Evolutionary conservation across 2,888 invertebrate species (phyloP).

Genomic region (Eupithecia exiguata): DNA sequence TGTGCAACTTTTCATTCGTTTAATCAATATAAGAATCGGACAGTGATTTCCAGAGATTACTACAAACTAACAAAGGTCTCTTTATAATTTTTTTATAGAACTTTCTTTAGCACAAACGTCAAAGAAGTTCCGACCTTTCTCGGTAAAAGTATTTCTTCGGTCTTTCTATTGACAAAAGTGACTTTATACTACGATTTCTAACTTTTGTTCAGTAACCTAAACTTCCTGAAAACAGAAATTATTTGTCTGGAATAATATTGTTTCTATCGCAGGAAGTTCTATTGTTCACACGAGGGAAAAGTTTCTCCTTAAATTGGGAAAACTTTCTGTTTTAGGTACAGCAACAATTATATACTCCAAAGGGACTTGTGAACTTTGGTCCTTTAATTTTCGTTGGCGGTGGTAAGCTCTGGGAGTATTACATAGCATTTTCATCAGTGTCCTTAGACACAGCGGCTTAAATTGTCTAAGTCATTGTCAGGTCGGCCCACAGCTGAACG

Average conservation of each 20-base stretch:
- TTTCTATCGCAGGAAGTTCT: constrained; percentile 19
- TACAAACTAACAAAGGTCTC: background rate
- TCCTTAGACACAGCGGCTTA: too few species aligned
- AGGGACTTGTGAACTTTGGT: background rate
- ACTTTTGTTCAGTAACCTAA: constrained; percentile 7
- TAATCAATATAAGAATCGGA: too few species aligned
- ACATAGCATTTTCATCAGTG: background rate
- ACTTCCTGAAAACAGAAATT: constrained; percentile 19
- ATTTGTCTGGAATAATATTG: constrained; percentile 21
- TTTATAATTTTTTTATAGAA: background rate
- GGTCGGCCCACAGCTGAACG: background rate
- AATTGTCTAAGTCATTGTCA: too few species aligned
- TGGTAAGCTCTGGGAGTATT: background rate
- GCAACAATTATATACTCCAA: background rate
- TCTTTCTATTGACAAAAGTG: background rate
- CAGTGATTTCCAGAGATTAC: too few species aligned
- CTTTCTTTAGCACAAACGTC: background rate
- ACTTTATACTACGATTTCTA: background rate
- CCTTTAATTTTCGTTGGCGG: background rate
- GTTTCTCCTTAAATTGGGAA: constrained; percentile 16
- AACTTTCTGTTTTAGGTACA: background rate
- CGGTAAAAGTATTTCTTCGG: background rate
- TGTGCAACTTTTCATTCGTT: background rate
- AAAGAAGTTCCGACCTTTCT: background rate
- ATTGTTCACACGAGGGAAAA: constrained; percentile 18